These are phyloP conservation scores for Athene cunicularia DNA, from an alignment of 2,113 vertebrate species.

Conservation along the genomic window DNA sequence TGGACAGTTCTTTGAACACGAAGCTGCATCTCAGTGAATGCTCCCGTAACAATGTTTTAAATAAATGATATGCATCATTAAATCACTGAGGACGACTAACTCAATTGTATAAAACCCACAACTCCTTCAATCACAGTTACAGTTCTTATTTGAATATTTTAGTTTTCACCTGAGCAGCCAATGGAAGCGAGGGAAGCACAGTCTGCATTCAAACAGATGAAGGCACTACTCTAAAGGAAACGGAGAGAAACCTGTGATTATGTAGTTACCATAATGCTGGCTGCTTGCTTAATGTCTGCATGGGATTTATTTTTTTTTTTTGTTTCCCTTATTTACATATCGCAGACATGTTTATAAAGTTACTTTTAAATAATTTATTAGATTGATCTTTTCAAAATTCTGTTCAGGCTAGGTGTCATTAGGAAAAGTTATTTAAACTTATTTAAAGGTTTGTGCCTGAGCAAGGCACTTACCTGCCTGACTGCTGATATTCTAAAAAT, in stretches of 20 bases:
- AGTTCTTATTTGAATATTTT: constrained; percentile 54
- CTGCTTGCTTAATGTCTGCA: constrained; percentile 32
- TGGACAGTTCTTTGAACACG: constrained; percentile 5
- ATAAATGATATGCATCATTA: constrained; percentile 69
- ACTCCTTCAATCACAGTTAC: constrained; percentile 49
- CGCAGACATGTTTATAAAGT: constrained; percentile 71
- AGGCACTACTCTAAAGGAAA: constrained; percentile 58
- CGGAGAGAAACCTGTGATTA: constrained; percentile 68
- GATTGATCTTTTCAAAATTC: constrained; percentile 80
- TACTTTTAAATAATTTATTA: constrained; percentile 84
- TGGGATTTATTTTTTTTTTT: constrained; percentile 50
- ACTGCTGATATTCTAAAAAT: constrained; percentile 88
- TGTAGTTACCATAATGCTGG: constrained; percentile 61
- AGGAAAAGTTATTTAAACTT: constrained; percentile 75
- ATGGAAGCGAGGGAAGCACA: not conserved
- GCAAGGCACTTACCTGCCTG: constrained; percentile 83
- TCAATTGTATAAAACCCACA: constrained; percentile 56
- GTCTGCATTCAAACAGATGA: not conserved
- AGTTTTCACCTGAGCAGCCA: not conserved
- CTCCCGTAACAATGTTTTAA: constrained; percentile 60
- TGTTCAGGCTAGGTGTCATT: constrained; percentile 71
- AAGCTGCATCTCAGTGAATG: not conserved
- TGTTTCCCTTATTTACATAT: constrained; percentile 77
- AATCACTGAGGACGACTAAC: constrained; percentile 59
- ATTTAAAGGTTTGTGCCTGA: constrained; percentile 77